Evolutionary conservation across 2,888 invertebrate species (phyloP), one percentile per base, ranked within the genome.

Genomic region (Leptinotarsa tumamoca): DNA sequence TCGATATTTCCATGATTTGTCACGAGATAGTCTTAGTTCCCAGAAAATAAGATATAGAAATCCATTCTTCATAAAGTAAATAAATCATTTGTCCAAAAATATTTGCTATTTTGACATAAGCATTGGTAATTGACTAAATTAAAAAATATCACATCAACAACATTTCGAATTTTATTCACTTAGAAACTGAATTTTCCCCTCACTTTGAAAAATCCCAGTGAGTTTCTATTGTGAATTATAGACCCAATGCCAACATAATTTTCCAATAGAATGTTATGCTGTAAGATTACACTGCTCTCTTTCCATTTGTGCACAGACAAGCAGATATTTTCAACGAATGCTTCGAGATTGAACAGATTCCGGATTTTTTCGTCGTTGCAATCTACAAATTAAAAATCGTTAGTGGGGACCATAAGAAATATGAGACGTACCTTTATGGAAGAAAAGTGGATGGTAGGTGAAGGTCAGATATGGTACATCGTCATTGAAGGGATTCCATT

Each of bases 191-290:
- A 93, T 87, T 95, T 95, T 81, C 96, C 95, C 81, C 96, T 90
- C 77, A 95, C 95, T 89, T 95, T 95, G 89, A 95, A 96, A 89
- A 95, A 96, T 3, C 96, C 96, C 86, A 96, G 90, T 80, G 93
- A 91, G 81, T 95, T 94, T 84, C 95, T 94, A 88, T 96, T 96
- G 86, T 95, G 95, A 7, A 96, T 91, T 63, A 96, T 87, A 4
- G 96, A 95, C 14, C 94, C 92, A 58, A 96, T 88, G 5, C 95
- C 95, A 17, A 95, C 90, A 85, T 96, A 96, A 86, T 94, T 95
- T 85, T 95, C 94, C 80, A 96, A 92, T 15, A 95, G 89, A 73
- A 96, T 94, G 4, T 94, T 91, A 14, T 92, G 92, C 84, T 93
- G 92, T 82, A 92, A 90, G 81, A 90, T 90, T 84, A 90, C 89